Evolutionary conservation across 2,888 invertebrate genomes (phyloP), one percentile per base, ranked within the genome.

Genomic region (Philonicus albiceps): DNA sequence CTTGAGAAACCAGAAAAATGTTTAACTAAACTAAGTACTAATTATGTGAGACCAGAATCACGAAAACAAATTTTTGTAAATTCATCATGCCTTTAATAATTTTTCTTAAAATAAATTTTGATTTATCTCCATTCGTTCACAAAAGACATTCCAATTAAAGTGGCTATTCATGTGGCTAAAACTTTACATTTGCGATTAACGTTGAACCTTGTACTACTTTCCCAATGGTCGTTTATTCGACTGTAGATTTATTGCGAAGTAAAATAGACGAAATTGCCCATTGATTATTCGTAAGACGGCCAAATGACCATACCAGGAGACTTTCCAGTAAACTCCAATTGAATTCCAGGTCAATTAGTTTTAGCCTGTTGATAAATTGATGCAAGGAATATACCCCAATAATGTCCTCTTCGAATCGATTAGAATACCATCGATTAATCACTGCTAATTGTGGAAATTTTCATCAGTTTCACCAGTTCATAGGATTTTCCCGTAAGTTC

Each of bases 381-480:
- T 37, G 37, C 31, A 16, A 74, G 8, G 19, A 31, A 34, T 34
- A 37, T 34, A n/a, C 19, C 74, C 19, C 16, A 74, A 74, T 74
- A 74, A 34, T 34, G 19, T 31, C 34, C 74, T 74, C 7, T 74
- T 37, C 19, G 31, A 19, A 13, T 74, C 31, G 22, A 80, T 43
- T 80, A 49, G 4, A 27, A 80, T 19, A 4, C 53, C 49, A 53
- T 80, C 80, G 49, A 80, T 80, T 80, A 80, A 80, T 80, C 53
- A 80, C 30, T 80, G 80, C 53, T 30, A 80, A 7, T 49, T 80
- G 43, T 27, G 31, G 80, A 80, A 49, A 80, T 80, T n/a, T n/a
- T n/a, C n/a, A n/a, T n/a, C n/a, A n/a, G n/a, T n/a, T 80, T 80
- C 76, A 80, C 78, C n/a, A 22, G 43, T 27, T 49, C 30, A 30